Evolutionary conservation across 2,888 invertebrate species (phyloP), one percentile per base, ranked within the genome.

Genomic region (Acronicta aceris): DNA sequence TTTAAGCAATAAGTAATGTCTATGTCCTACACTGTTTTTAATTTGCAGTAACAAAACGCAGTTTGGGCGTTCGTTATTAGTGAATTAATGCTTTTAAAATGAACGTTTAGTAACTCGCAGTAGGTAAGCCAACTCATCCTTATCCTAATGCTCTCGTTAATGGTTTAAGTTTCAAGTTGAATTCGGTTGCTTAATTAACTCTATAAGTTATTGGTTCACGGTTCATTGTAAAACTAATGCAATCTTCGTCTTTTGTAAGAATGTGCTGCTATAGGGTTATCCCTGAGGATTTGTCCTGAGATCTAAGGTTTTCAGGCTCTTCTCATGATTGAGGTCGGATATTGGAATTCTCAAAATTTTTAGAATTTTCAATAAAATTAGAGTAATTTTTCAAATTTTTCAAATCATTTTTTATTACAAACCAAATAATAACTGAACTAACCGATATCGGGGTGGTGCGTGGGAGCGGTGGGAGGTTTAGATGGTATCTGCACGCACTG

Each of bases 161-260:
- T 83, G 81, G 81, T 75, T 70, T 74, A 83, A 83, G 83, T 83
- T 83, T 76, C 74, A 67, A 79, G 74, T 78, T 78, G 76, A 69
- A 77, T 77, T 78, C 60, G 65, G 75, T 72, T 68, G 71, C 74
- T 80, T 83, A 81, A 83, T 83, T 81, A 83, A 83, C 81, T 81
- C 70, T 59, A 65, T 75, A 77, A 76, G 67, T 75, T 81, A 81
- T 73, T 54, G 67, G 76, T 65, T 77, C 70, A 67, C 63, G 46
- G 71, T 77, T 78, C 72, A 79, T 82, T 81, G 63, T 80, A 62
- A 60, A 65, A 77, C 69, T 73, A 77, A 68, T 69, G 62, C 70
- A 63, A 63, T 69, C 52, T 65, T 65, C 13, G 16, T 59, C 50
- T 67, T 53, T 40, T 59, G 12, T 16, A 21, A 30, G n/a, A 50